phyloP scores from a whole-genome alignment of 2,888 invertebrate genomes.

The Caenorhabditis plicata region DNA sequence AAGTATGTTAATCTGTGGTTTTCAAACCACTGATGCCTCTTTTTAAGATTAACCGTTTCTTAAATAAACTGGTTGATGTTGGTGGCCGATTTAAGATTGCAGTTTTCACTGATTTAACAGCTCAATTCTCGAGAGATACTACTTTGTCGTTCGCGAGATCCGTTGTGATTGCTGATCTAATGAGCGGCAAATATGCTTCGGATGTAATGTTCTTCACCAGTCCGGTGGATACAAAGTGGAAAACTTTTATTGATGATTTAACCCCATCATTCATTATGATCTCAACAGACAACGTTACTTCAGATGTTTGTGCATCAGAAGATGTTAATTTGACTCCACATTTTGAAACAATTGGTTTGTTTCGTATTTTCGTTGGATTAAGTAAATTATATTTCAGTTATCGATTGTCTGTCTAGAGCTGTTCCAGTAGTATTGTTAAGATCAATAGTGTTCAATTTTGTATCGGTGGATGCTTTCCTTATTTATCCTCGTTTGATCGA shows the following conservation, averaged over 20 bases:
- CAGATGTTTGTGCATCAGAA: slow-evolving; percentile 42
- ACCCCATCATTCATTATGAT: slow-evolving; percentile 64
- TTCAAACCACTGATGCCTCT: no score
- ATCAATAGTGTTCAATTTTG: slow-evolving; percentile 57
- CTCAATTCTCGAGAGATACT: slow-evolving; percentile 53
- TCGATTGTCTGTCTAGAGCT: slow-evolving; percentile 45
- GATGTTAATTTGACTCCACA: slow-evolving; percentile 51
- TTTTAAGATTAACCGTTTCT: slow-evolving; percentile 59
- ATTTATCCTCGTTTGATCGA: slow-evolving; percentile 30
- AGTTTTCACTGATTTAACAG: slow-evolving; percentile 56
- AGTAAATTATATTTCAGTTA: slow-evolving; percentile 21
- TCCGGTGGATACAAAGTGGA: slow-evolving; percentile 58
- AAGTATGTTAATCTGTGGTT: slow-evolving; percentile 30
- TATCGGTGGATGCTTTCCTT: slow-evolving; percentile 56
- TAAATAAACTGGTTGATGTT: slow-evolving; percentile 51
- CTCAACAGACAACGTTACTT: slow-evolving; percentile 57
- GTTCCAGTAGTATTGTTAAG: slow-evolving; percentile 58
- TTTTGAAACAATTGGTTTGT: slow-evolving; percentile 53
- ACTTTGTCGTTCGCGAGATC: slow-evolving; percentile 55
- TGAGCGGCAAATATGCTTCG: slow-evolving; percentile 27
- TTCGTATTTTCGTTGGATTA: background rate
- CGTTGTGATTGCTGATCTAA: slow-evolving; percentile 48
- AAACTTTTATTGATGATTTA: slow-evolving; percentile 51
- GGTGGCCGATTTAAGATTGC: slow-evolving; percentile 62
- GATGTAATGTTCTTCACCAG: slow-evolving; percentile 50